Conservation (phyloP, 1,140 invertebrate genomes). For the Lasioglossum albipes region DNA sequence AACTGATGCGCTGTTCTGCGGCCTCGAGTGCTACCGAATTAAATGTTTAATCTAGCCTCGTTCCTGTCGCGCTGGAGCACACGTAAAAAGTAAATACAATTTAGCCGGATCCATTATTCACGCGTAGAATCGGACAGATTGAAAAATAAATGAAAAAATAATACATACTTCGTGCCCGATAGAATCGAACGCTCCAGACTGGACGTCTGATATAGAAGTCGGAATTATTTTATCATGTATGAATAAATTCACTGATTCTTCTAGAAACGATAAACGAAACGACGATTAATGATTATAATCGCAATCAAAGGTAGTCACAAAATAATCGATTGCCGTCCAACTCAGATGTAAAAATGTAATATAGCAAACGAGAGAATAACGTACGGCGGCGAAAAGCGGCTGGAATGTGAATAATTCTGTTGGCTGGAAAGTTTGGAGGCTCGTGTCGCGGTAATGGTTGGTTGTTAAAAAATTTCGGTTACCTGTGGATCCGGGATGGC, state of each 20-base stretch:
- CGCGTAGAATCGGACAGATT: neutral
- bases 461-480: neutral
- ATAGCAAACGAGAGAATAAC: too few relatives aligned
- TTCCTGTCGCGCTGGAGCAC: neutral
- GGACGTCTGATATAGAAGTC: too few relatives aligned
- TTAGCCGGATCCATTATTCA: neutral
- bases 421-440: neutral
- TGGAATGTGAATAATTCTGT: neutral
- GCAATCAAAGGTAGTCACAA: too few relatives aligned
- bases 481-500: neutral
- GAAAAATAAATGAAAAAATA: too few relatives aligned
- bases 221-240: too few relatives aligned
- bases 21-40: slow-evolving; percentile 47
- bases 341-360: neutral
- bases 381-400: too few relatives aligned
- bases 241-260: too few relatives aligned
- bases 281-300: too few relatives aligned
- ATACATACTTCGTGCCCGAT: too few relatives aligned
- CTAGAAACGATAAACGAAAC: too few relatives aligned
- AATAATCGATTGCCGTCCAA: too few relatives aligned
- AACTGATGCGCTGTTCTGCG: slow-evolving; percentile 30
- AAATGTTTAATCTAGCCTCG: slow-evolving; percentile 44
- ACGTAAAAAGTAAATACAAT: neutral
- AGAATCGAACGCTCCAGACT: too few relatives aligned
- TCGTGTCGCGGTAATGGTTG: neutral